Base-by-base conservation (phyloP, 2,113 vertebrate species). In the Colius striatus region DNA sequence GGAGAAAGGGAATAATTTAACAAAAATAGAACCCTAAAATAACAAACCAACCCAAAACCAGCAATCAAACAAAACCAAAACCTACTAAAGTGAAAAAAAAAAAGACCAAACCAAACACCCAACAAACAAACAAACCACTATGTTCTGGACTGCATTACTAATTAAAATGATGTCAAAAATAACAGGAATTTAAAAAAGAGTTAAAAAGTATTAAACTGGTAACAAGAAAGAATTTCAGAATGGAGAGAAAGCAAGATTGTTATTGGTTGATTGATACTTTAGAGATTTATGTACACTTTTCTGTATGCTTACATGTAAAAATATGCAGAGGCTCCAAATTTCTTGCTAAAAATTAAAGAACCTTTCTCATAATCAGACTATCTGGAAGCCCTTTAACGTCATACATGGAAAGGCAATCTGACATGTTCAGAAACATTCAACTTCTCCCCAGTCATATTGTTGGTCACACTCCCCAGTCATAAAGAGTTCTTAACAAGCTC, bases 41-140 rank as follows among this genome's bases (percentile, higher is more conserved):
- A 62, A 29, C 16, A 26, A 38, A 34, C 3, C 4, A 0, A 27
- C 48, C 29, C 10, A 34, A 80, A 50, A 4, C 9, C 25, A 43
- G 23, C 12, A 60, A 73, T 22, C 20, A 81, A 43, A 63, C 7
- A 25, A 68, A 73, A 15, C 6, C 9, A 12, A 53, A 47, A n/a
- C 0, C 0, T 6, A n/a, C 3, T 7, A 53, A 84, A 51, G 10
- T 11, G 32, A 12, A 32, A n/a, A 66, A n/a, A 41, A 41, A 41
- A 41, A 41, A 41, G 38, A 41, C 38, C 9, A 41, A 41, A 41
- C 38, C 38, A 11, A 2, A 21, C 53, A 25, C 26, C 53, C 15
- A 19, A 26, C 6, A 50, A 23, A 29, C 13, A 18, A 48, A 55
- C 58, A 16, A 12, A 3, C 38, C 6, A 38, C 11, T 8, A 4